Percentiles rank a stretch among this genome's conserved stretches.
These are phyloP conservation scores for Torymus aiolomorphi DNA, from an alignment of 2,888 invertebrate species.

Conservation along the genomic window DNA sequence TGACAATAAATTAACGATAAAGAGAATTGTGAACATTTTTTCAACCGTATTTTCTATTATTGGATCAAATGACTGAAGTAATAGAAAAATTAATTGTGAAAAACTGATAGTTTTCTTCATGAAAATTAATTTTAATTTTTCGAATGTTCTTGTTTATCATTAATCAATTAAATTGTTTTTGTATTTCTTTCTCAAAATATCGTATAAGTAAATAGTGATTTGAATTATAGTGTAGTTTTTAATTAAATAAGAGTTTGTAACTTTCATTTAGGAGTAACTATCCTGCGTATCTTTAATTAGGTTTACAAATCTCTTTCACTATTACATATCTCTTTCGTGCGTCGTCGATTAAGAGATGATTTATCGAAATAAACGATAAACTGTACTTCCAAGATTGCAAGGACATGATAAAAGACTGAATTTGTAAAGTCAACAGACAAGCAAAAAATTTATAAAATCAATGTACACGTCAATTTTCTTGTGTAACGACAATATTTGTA, in stretches of 20 bases:
- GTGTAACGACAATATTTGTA: neutral
- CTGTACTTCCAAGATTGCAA: conserved; percentile 15
- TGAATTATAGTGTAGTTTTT: too few relatives aligned
- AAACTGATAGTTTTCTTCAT: neutral
- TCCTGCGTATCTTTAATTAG: neutral
- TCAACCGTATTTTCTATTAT: conserved; percentile 9
- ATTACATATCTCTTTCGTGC: neutral
- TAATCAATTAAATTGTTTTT: neutral
- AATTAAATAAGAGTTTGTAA: too few relatives aligned
- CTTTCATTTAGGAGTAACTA: too few relatives aligned
- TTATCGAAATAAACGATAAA: conserved; percentile 11
- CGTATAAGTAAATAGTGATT: too few relatives aligned
- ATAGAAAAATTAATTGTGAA: neutral
- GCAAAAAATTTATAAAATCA: conserved; percentile 9
- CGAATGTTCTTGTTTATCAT: neutral
- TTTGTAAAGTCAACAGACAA: conserved; percentile 35
- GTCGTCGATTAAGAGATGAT: neutral
- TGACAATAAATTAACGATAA: neutral
- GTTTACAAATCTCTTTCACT: conserved; percentile 1
- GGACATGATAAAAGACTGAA: conserved; percentile 33
- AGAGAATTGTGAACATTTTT: neutral
- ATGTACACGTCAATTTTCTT: neutral
- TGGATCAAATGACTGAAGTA: conserved; percentile 11
- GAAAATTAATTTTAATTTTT: too few relatives aligned
- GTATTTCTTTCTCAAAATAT: too few relatives aligned